Conservation (phyloP, 2,797 vertebrate species). For the Syngnathus acus region DNA sequence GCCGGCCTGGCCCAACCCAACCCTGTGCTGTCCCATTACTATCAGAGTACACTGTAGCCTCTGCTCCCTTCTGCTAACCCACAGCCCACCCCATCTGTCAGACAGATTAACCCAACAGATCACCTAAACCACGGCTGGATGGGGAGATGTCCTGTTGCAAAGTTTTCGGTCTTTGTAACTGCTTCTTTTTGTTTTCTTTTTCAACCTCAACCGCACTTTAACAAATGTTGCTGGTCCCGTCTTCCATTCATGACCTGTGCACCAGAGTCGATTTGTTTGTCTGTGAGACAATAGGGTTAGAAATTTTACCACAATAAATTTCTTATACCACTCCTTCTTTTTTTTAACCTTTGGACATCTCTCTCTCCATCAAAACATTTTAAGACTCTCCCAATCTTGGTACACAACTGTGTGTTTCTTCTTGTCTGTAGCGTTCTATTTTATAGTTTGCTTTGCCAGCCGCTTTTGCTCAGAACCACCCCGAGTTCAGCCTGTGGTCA, state of each 20-base stretch:
- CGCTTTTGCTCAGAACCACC: constrained; percentile 56
- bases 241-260: too few relatives aligned
- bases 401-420: not conserved
- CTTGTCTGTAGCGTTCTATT: constrained; percentile 4
- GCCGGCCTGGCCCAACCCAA: constrained; percentile 56
- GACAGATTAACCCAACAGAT: constrained; percentile 53
- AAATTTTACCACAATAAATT: too few relatives aligned
- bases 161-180: not conserved
- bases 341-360: constrained; percentile 26
- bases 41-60: constrained; percentile 31
- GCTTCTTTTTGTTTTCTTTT: not conserved
- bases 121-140: constrained; percentile 30
- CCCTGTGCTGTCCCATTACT: constrained; percentile 46
- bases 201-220: too few relatives aligned
- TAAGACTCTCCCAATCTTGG: not conserved
- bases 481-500: constrained; percentile 70
- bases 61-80: constrained; percentile 15
- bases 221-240: too few relatives aligned
- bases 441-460: constrained; percentile 40
- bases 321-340: constrained; percentile 19
- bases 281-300: too few relatives aligned
- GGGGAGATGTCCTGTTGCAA: constrained; percentile 14
- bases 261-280: too few relatives aligned
- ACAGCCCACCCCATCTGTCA: constrained; percentile 51
- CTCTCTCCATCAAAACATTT: not conserved